Base-by-base conservation (phyloP, 1,140 invertebrate genomes). In the Rhyacophila brunnea region DNA sequence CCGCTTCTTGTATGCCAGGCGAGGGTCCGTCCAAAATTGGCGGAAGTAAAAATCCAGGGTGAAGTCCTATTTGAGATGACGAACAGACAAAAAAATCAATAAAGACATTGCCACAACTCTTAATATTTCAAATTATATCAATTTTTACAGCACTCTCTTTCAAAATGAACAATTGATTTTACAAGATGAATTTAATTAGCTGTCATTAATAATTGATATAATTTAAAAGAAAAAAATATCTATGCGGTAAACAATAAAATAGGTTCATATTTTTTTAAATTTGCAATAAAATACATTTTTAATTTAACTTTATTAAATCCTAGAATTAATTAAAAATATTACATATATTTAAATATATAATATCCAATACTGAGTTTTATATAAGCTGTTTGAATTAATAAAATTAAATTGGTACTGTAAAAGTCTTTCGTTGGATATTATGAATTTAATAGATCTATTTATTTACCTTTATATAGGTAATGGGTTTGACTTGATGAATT, bases 31-130 rank as follows among this genome's bases (percentile, higher is more conserved):
- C 95, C 96, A 98, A 80, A 93, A 94, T 85, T 98, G 95, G 75
- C 95, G 91, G 83, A 97, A 96, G 87, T 98, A 98, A 84, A 98
- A 95, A 83, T 98, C 96, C 84, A 97, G 80, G 59, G 95, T 98
- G 81, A 97, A 98, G 83, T 98, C 95, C 95, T 97, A 78, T 48
- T 60, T 13, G 35, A 17, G 38, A 19, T 18, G 20, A 56, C 32
- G 28, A 1, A 56, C 7, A 54, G 43, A 40, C 18, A 45, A 45
- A 45, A 45, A 40, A 15, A n/a, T 40, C 38, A n/a, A 4, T 40
- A 13, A 40, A 15, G 38, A 40, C 23, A 28, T 9, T 28, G 3
- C 9, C 9, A 28, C 11, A n/a, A 40, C 11, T 6, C 3, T 13
- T n/a, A 4, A 40, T 15, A 40, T 40, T 4, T 4, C 15, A 6